Base-by-base conservation (phyloP, 1,140 invertebrate genomes). In the Hyles euphorbiae region DNA sequence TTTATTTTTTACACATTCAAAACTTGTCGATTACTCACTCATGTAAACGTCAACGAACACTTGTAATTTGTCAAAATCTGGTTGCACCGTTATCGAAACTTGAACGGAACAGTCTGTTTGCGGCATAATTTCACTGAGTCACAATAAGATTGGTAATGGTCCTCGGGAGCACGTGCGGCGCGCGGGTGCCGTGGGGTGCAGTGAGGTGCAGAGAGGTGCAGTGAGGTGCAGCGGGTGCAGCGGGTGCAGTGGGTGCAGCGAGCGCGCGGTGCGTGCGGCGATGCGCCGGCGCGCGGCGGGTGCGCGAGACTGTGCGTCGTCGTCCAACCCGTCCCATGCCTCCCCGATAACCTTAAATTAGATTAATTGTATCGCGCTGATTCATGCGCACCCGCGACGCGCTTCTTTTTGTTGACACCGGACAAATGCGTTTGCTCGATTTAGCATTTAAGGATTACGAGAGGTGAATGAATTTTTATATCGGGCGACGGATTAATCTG, bases 351-450 rank as follows among this genome's bases (percentile, higher is more conserved):
- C 79, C 82, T 81, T 84, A 87, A 84, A 85, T 85, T 87, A 87
- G 85, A 88, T 87, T 87, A 85, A 88, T 88, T 83, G 81, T 84
- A 88, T 76, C 82, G 70, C 73, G 79, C 77, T 88, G 85, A 88
- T 88, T 88, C 85, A 88, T 78, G 67, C 81, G 70, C 67, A 67
- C 69, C 67, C 74, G 72, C 72, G 70, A 74, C 74, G 75, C 72
- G 72, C 68, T 76, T 74, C 71, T 75, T 63, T 70, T 56, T 83
- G 80, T 77, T 83, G 81, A 85, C 83, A 86, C 72, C 67, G 54
- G 72, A 82, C 75, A 76, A 87, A 86, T 81, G 78, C 70, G 72
- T 73, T 68, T 66, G 74, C 74, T 78, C 67, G 66, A 78, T 75
- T 75, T 78, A 79, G 79, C 76, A 69, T 68, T 72, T 65, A 67